Evolutionary conservation across 1,140 invertebrate species (phyloP).

Genomic region (Phenacoccus solenopsis): DNA sequence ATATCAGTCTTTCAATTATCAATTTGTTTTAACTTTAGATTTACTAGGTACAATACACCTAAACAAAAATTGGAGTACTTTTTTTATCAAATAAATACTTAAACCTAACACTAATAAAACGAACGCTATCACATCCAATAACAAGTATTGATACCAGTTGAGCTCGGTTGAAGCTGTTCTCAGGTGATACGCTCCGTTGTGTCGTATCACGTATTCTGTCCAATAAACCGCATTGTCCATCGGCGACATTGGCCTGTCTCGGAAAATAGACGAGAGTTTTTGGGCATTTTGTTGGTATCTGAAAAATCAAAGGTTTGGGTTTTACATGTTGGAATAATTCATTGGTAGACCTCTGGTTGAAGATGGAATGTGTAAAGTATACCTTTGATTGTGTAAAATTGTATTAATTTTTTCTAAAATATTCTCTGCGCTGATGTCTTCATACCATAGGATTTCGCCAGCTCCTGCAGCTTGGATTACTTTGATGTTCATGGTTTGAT

Average conservation of each 20-base stretch:
- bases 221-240: constrained; percentile 40
- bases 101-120: background rate
- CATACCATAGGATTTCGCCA: background rate
- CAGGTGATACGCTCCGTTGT: constrained; percentile 36
- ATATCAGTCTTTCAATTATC: background rate
- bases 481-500: constrained; percentile 40
- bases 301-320: too few relatives aligned
- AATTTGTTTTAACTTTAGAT: background rate
- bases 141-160: constrained; percentile 23
- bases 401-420: constrained; percentile 17
- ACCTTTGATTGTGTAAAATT: constrained; percentile 16
- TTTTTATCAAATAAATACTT: background rate
- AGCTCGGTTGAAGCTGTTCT: constrained; percentile 18
- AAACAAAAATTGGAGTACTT: background rate
- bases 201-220: constrained; percentile 42
- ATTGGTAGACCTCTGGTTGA: too few relatives aligned
- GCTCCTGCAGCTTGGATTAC: constrained; percentile 8
- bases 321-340: too few relatives aligned
- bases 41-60: background rate
- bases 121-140: constrained; percentile 22
- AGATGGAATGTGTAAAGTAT: too few relatives aligned
- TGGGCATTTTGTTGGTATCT: constrained; percentile 32
- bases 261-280: constrained; percentile 35
- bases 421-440: constrained; percentile 23
- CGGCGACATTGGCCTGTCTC: constrained; percentile 24